Conservation (phyloP, 2,113 vertebrate species). For the Colossoma macropomum region DNA sequence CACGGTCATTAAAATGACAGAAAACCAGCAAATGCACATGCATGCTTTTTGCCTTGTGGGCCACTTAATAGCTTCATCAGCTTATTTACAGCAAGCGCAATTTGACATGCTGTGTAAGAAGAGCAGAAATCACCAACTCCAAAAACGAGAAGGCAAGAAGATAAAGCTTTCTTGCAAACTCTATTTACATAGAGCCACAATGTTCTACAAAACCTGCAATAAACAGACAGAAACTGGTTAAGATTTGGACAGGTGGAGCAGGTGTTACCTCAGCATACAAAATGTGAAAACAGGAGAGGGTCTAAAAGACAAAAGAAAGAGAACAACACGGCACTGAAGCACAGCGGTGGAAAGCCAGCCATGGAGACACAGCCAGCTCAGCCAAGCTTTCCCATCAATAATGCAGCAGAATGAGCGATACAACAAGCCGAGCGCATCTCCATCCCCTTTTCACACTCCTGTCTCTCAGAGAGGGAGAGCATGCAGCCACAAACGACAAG, state of each 20-base stretch:
- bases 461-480: background rate
- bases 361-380: slow-evolving; percentile 24
- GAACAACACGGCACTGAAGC: background rate
- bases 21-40: background rate
- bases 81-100: slow-evolving; percentile 39
- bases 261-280: background rate
- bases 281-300: background rate
- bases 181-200: background rate
- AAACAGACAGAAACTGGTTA: background rate
- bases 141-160: background rate
- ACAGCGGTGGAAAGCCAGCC: background rate
- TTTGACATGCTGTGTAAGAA: slow-evolving; percentile 23
- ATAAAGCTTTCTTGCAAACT: background rate
- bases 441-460: slow-evolving; percentile 36
- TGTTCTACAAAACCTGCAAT: background rate
- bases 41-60: slow-evolving; percentile 21
- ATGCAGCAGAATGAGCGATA: slow-evolving; percentile 48
- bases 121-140: background rate
- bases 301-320: background rate
- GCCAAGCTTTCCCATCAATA: slow-evolving; percentile 42
- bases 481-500: slow-evolving; percentile 9
- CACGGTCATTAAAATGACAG: background rate
- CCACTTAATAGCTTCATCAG: slow-evolving; percentile 45
- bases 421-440: slow-evolving; percentile 36
- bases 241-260: background rate